Percentiles rank a stretch among this genome's conserved stretches.
Conservation (phyloP, 2,797 vertebrate genomes). For the Podargus strigoides region DNA sequence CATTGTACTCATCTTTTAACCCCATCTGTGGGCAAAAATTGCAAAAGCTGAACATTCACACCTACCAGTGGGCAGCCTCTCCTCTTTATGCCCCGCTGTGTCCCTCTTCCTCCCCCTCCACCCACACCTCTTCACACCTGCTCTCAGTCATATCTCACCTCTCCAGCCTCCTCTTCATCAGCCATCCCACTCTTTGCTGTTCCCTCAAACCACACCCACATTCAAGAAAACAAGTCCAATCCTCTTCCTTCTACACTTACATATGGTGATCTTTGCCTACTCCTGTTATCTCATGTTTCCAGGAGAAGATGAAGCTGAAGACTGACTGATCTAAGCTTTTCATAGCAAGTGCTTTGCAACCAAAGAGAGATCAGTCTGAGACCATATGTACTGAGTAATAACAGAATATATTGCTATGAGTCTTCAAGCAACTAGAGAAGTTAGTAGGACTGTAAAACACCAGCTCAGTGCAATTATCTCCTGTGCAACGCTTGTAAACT, state of each 20-base stretch:
- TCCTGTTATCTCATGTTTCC: not conserved
- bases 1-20: not conserved
- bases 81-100: not conserved
- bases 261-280: not conserved
- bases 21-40: not conserved
- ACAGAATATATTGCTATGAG: not conserved
- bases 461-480: conserved; percentile 22
- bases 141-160: not conserved
- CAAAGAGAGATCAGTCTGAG: not conserved
- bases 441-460: not conserved
- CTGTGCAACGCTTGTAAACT: conserved; percentile 4
- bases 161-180: not conserved
- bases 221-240: not conserved
- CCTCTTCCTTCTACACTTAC: not conserved
- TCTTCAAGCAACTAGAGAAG: not conserved
- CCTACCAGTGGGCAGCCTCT: not conserved
- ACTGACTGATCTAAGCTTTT: not conserved
- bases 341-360: not conserved
- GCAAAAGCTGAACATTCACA: not conserved
- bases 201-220: not conserved
- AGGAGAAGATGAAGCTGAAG: not conserved
- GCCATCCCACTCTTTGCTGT: not conserved
- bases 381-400: not conserved
- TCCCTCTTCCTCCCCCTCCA: not conserved
- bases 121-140: not conserved